Base-by-base conservation (phyloP, 1,140 invertebrate species). In the Charaxes varanes region DNA sequence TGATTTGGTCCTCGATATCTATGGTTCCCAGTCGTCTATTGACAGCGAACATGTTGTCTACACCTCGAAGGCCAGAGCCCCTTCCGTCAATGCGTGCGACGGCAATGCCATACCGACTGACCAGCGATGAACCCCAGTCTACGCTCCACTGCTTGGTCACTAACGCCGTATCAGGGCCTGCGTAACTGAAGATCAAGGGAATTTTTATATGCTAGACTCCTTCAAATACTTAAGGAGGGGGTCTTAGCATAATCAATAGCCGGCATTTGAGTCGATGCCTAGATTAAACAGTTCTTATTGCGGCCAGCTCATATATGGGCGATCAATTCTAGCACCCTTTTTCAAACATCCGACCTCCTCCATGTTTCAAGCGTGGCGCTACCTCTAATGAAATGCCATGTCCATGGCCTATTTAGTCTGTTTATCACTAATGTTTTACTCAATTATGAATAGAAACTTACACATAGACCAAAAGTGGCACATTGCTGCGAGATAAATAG, bases 391-490 rank as follows among this genome's bases (percentile, higher is more conserved):
- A n/a, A n/a, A n/a, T n/a, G n/a, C n/a, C n/a, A n/a, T n/a, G n/a
- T n/a, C n/a, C n/a, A n/a, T n/a, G n/a, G n/a, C n/a, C n/a, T n/a
- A n/a, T n/a, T n/a, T n/a, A n/a, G n/a, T n/a, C n/a, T n/a, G n/a
- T n/a, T n/a, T n/a, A n/a, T n/a, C n/a, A n/a, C n/a, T n/a, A n/a
- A n/a, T n/a, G n/a, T n/a, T n/a, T n/a, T n/a, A n/a, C n/a, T n/a
- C n/a, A n/a, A n/a, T n/a, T n/a, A n/a, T n/a, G n/a, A n/a, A n/a
- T n/a, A n/a, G n/a, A n/a, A n/a, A 74, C 83, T 77, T 52, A 85
- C 92, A 97, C 95, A 72, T 95, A 91, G 33, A 97, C 88, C 2
- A 97, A 78, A 81, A 97, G 87, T 0, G 96, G 96, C 73, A 98
- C 96, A 54, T 87, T 88, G 17, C 85, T 89, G 4, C 84, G 74